Conservation (phyloP, 1,140 invertebrate genomes). For the Telenomus remus region DNA sequence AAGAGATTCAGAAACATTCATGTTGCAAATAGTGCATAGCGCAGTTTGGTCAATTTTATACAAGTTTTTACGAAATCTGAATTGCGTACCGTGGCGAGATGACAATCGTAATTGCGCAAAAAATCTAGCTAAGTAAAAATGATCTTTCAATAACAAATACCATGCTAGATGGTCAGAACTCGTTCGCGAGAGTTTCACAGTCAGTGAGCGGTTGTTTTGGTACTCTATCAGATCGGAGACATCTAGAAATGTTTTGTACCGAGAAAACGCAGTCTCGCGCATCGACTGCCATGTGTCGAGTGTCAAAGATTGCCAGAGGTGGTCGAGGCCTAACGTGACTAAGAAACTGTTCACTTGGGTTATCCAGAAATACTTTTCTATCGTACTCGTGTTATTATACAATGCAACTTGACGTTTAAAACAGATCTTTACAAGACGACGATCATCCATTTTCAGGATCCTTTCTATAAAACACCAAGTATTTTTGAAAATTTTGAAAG, state of each 20-base stretch:
- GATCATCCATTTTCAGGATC: background rate
- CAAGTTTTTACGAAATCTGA: too few relatives aligned
- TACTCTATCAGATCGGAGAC: conserved; percentile 2
- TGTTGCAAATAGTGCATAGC: too few relatives aligned
- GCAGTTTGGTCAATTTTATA: too few relatives aligned
- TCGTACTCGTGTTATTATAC: background rate
- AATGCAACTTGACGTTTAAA: background rate
- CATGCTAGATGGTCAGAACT: conserved; percentile 1
- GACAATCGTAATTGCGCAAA: too few relatives aligned
- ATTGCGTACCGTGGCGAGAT: too few relatives aligned
- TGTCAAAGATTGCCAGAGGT: background rate
- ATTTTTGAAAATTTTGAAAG: background rate
- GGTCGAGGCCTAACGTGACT: background rate
- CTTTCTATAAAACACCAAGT: background rate
- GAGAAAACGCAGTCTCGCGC: background rate
- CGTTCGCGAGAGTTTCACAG: background rate
- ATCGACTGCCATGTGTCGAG: background rate
- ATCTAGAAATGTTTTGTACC: conserved; percentile 8
- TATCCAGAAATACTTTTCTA: conserved; percentile 14
- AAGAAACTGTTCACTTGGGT: conserved; percentile 6
- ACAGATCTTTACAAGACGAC: background rate
- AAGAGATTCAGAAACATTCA: too few relatives aligned
- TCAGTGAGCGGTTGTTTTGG: background rate
- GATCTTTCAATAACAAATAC: conserved; percentile 4
- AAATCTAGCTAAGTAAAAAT: background rate